Evolutionary conservation across 2,113 vertebrate genomes (phyloP).

Genomic region (Onychostoma macrolepis): DNA sequence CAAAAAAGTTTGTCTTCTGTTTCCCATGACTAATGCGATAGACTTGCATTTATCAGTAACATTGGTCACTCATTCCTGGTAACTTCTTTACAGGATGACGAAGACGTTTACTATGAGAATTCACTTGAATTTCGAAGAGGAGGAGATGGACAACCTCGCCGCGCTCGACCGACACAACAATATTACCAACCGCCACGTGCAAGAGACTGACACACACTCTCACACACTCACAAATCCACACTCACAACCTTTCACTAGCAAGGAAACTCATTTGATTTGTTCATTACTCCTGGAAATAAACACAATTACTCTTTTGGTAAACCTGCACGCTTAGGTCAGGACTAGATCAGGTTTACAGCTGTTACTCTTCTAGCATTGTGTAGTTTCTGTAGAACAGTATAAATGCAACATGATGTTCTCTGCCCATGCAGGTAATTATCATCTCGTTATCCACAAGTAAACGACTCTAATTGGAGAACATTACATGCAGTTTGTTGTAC

Average conservation of each 20-base stretch:
- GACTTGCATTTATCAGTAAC: slow-evolving; percentile 9
- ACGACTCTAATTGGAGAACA: background rate
- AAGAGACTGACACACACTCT: slow-evolving; percentile 80
- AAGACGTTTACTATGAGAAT: slow-evolving; percentile 88
- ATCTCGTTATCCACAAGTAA: slow-evolving; percentile 15
- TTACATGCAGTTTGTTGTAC: background rate
- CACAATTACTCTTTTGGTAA: background rate
- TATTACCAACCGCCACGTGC: slow-evolving; percentile 97
- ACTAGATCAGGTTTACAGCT: background rate
- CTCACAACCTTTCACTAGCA: background rate
- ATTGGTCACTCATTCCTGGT: slow-evolving; percentile 44
- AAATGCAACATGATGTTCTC: slow-evolving; percentile 18
- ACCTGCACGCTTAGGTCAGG: background rate
- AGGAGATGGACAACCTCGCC: slow-evolving; percentile 91
- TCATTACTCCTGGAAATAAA: background rate
- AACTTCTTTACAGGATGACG: slow-evolving; percentile 85
- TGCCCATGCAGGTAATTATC: slow-evolving; percentile 7
- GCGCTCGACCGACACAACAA: slow-evolving; percentile 92
- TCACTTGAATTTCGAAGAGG: slow-evolving; percentile 93
- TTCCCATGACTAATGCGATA: background rate
- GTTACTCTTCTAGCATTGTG: background rate
- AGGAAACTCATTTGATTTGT: background rate
- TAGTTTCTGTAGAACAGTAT: background rate
- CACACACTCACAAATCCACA: background rate
- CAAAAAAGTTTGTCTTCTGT: too few species aligned